Percentiles rank a stretch among this genome's conserved stretches.
Evolutionary conservation across 2,888 invertebrate species (phyloP).

Genomic region (Abrostola tripartita): DNA sequence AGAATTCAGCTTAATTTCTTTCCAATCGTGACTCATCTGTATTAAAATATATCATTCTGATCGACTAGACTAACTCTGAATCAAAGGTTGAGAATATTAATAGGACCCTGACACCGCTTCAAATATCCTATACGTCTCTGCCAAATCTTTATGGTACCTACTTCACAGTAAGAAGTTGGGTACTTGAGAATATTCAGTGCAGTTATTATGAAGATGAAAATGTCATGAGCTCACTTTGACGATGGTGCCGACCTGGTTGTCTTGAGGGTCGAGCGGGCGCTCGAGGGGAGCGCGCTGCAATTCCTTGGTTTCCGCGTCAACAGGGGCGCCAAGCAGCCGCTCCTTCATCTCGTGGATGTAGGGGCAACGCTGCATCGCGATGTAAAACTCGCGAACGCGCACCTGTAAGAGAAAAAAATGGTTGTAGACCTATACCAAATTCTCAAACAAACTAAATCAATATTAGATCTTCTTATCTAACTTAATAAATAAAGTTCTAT

Average conservation of each 20-base stretch:
- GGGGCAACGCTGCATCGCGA: constrained; percentile 95
- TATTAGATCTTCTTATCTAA: no score
- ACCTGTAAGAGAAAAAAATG: constrained; percentile 66
- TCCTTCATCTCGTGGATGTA: constrained; percentile 98
- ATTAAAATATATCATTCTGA: no score
- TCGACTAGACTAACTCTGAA: no score
- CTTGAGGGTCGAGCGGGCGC: constrained; percentile 64
- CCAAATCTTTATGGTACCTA: no score
- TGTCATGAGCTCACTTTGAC: constrained; percentile 92
- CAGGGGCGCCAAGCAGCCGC: constrained; percentile 93
- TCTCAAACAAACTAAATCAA: no score
- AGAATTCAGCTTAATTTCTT: no score
- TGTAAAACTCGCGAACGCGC: constrained; percentile 87
- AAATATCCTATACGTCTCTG: no score
- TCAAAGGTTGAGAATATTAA: no score
- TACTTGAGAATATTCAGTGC: constrained; percentile 47
- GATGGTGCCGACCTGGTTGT: constrained; percentile 93
- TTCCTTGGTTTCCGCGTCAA: constrained; percentile 77
- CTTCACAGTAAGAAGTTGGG: no score
- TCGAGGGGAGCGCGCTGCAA: constrained; percentile 56
- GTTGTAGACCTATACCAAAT: background rate
- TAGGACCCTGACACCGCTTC: no score
- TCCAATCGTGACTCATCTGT: no score
- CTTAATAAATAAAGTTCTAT: no score
- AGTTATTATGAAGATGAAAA: constrained; percentile 62